Conservation (phyloP, 2,797 vertebrate species). For the Malacoctenus gilli region DNA sequence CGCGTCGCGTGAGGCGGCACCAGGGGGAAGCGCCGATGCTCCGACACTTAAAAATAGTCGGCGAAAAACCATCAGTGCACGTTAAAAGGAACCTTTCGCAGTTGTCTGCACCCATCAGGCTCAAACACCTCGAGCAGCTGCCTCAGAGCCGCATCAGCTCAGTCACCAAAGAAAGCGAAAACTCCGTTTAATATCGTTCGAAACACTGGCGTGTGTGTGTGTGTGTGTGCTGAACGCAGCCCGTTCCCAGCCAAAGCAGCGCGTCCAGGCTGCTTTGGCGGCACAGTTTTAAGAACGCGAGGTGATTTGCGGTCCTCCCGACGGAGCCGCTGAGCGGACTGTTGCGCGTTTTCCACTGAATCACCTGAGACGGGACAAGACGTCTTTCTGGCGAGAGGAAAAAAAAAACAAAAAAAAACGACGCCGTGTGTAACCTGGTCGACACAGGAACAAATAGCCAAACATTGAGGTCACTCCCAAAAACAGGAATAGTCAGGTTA, state of each 20-base stretch:
- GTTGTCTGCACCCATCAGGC: slow-evolving; percentile 12
- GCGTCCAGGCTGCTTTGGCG: too few relatives aligned
- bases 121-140: slow-evolving; percentile 22
- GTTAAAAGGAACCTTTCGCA: slow-evolving; percentile 13
- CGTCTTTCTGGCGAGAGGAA: slow-evolving; percentile 60
- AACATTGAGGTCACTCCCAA: slow-evolving; percentile 69
- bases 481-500: slow-evolving; percentile 66
- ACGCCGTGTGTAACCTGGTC: slow-evolving; percentile 63
- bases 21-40: background rate
- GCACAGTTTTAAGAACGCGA: background rate
- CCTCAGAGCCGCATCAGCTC: background rate
- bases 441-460: slow-evolving; percentile 65
- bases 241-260: too few relatives aligned
- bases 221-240: too few relatives aligned
- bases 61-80: background rate
- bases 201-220: too few relatives aligned
- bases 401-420: too few relatives aligned
- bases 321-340: slow-evolving; percentile 41
- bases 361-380: slow-evolving; percentile 55
- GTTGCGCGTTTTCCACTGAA: slow-evolving; percentile 61
- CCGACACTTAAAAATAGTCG: background rate
- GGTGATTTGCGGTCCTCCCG: slow-evolving; percentile 51
- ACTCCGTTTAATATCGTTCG: background rate
- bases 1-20: background rate
- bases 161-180: slow-evolving; percentile 1